Conservation (phyloP, 2,888 invertebrate genomes). For the Lepidonotus clava region DNA sequence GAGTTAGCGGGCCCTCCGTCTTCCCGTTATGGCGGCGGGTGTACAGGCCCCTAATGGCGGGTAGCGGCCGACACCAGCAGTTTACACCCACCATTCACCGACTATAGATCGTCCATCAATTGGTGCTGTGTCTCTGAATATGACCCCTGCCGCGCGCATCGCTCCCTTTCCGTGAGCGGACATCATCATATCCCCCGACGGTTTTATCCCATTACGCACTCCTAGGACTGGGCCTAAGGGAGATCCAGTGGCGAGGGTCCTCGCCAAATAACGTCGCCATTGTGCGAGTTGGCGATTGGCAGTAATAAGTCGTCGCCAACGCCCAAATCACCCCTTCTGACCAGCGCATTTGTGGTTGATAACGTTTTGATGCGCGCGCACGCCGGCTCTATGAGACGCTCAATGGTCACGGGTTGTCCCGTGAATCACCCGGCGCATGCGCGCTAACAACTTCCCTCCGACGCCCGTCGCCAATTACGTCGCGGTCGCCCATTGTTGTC, state of each 20-base stretch:
- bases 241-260: not conserved
- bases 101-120: not conserved
- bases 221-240: not conserved
- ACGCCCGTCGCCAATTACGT: slow-evolving; percentile 18
- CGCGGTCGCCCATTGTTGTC: slow-evolving; percentile 11
- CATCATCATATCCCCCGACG: not conserved
- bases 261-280: not conserved
- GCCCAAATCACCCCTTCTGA: not conserved
- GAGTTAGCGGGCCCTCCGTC: too few relatives aligned
- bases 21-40: too few relatives aligned
- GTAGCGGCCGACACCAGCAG: not conserved
- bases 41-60: too few relatives aligned
- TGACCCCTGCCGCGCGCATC: not conserved
- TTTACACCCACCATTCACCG: not conserved
- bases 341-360: not conserved
- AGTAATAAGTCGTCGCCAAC: not conserved
- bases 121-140: not conserved
- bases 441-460: slow-evolving; percentile 32
- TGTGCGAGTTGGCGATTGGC: not conserved
- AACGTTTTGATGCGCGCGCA: not conserved
- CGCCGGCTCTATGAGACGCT: not conserved
- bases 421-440: slow-evolving; percentile 10
- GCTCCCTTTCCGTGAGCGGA: not conserved
- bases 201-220: slow-evolving; percentile 8
- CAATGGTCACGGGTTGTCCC: too few relatives aligned